Base-by-base conservation (phyloP, 2,888 invertebrate genomes). In the Drosophila mimica region DNA sequence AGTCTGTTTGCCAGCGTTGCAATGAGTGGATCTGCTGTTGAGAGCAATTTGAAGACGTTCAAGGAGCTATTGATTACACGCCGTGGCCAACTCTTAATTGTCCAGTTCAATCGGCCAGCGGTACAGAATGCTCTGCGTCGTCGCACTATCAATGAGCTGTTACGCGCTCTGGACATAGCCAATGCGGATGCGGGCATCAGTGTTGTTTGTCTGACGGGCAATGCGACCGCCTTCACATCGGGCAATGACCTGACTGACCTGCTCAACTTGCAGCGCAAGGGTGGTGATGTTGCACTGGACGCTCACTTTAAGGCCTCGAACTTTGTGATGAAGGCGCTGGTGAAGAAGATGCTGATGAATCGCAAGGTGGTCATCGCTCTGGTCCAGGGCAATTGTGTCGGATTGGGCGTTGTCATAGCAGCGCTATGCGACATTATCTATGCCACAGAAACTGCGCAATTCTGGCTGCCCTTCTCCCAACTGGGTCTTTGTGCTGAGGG, bases 301-400 rank as follows among this genome's bases (percentile, higher is more conserved):
- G 84, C 76, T 51, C 90, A 92, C 69, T 79, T 92, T 54, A 85
- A 92, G 71, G 54, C 81, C 81, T 75, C 84, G 64, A 91, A 91
- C 51, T 76, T 76, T 6, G 83, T 90, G 46, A 67, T 94, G 75
- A 95, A 95, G 77, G 93, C 95, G 13, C 96, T 96, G 92, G 94
- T 98, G 9, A 94, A 95, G 69, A 94, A 97, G 0, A 96, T 98
- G 85, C 97, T 98, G 76, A 95, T 95, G 79, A 98, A 97, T 91
- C 97, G 98, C 0, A 99, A 99, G 93, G 94, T 98, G 43, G 91
- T 99, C 62, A 94, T 99, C 75, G 97, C 96, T 28, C 94, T 98
- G 58, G 96, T 99, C 0, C 98, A 99, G 94, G 99, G 99, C 9
- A 98, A 98, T 57, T 98, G 98, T 30, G 95, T 99, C 74, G 99